Evolutionary conservation across 2,113 vertebrate genomes (phyloP).

Genomic region (Chaetops frenatus): DNA sequence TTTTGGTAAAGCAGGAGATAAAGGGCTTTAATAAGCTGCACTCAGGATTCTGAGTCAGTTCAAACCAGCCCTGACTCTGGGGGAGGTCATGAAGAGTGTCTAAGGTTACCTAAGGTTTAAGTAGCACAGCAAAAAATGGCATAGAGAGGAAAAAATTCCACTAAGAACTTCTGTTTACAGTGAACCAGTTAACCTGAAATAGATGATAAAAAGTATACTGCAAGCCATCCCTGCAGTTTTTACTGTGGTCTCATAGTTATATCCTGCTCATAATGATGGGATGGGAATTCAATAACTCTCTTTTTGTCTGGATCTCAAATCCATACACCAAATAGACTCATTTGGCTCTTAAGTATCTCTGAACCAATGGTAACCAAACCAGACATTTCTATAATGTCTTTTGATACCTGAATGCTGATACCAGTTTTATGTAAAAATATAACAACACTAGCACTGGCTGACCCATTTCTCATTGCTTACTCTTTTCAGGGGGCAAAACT

Average conservation of each 20-base stretch:
- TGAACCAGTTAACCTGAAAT: not conserved
- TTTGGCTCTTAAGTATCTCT: not conserved
- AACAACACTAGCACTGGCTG: not conserved
- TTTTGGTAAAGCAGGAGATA: not conserved
- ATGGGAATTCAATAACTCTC: not conserved
- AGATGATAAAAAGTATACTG: not conserved
- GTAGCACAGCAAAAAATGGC: not conserved
- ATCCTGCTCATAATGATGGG: not conserved
- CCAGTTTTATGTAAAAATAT: not conserved
- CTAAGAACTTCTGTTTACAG: not conserved
- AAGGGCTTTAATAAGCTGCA: not conserved
- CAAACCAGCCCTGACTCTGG: not conserved
- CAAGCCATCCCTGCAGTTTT: not conserved
- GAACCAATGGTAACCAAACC: not conserved
- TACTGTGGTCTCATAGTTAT: not conserved
- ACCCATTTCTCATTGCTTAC: conserved; percentile 17
- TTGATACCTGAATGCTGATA: not conserved
- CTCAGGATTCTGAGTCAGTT: not conserved
- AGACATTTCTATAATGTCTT: not conserved
- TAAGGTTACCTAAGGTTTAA: not conserved
- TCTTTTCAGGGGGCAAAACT: conserved; percentile 4
- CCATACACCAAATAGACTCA: accelerated
- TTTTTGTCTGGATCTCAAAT: not conserved
- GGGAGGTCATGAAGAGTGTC: not conserved
- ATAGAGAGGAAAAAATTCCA: not conserved